phyloP scores from a whole-genome alignment of 2,888 invertebrate genomes.

The Drosophila lacicola region DNA sequence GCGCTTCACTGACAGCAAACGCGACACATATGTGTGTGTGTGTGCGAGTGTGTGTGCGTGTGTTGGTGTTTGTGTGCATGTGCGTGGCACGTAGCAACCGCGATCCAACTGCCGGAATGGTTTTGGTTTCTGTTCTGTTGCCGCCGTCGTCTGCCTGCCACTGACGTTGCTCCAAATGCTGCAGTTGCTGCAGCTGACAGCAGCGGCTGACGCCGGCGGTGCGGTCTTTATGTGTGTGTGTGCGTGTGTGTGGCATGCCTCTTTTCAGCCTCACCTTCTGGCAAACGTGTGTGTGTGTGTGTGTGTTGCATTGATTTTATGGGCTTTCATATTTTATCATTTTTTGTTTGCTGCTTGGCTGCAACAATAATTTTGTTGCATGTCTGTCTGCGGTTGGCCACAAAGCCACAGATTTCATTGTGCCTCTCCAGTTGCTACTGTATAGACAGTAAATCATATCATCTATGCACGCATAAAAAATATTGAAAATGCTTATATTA shows the following conservation, averaged over 20 bases:
- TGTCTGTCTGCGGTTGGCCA: conserved; percentile 65
- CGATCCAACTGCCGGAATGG: conserved; percentile 55
- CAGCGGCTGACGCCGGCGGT: conserved; percentile 32
- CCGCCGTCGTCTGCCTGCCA: conserved; percentile 39
- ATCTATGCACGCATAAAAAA: conserved; percentile 8
- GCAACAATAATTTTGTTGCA: conserved; percentile 63
- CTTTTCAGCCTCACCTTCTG: conserved; percentile 3
- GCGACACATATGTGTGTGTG: conserved; percentile 28
- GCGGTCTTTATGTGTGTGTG: conserved; percentile 17
- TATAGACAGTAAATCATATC: conserved; percentile 33
- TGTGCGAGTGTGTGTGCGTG: conserved; percentile 17
- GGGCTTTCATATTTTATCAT: conserved; percentile 58
- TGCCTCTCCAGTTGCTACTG: background rate
- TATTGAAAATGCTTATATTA: background rate
- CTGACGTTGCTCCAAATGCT: conserved; percentile 54
- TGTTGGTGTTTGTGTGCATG: conserved; percentile 18
- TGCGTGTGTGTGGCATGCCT: conserved; percentile 22
- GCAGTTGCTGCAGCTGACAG: conserved; percentile 68
- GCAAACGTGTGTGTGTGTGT: background rate
- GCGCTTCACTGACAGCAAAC: conserved; percentile 42
- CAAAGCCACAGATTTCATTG: conserved; percentile 53
- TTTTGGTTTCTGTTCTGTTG: conserved; percentile 38
- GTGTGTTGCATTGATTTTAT: conserved; percentile 71
- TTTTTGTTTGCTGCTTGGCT: conserved; percentile 45
- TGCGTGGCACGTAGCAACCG: conserved; percentile 55